Evolutionary conservation across 2,113 vertebrate species (phyloP), one percentile per base, ranked within the genome.

Genomic region (Apodemus sylvaticus): DNA sequence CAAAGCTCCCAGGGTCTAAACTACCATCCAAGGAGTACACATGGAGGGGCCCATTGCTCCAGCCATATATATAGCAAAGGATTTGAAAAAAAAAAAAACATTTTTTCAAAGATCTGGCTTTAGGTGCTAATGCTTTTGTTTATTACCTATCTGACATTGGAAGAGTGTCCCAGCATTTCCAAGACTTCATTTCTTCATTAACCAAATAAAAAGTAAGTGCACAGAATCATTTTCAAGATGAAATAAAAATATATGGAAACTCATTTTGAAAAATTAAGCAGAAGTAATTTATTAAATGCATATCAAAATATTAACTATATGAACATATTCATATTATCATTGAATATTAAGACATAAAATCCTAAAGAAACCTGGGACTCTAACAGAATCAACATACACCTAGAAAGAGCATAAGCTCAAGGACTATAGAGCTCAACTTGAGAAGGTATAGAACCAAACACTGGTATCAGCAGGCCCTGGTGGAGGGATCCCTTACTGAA

Each of bases 261-360:
- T 68, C 31, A 95, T 42, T 71, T 88, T 74, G 94, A 81, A 82
- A n/a, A 45, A 85, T 29, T 87, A 39, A 53, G 51, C 2, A 93
- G 68, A 74, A 86, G 14, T 86, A 71, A 79, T 62, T 86, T 16
- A 95, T 71, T 71, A 76, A 64, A 55, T 73, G 12, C 29, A 79
- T 53, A 20, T 88, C 55, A 53, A 85, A 19, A 70, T 79, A 58
- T 71, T 86, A 94, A 81, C 88, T 34, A 87, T 34, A 39, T 81
- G 48, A 26, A 24, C 17, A 71, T 39, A 68, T 70, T 36, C 12
- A 20, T 20, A 70, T 77, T 85, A 87, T 74, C 20, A 86, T 45
- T 90, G 86, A 62, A 26, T 77, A 93, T 60, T 91, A 94, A 90
- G 13, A 36, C 31, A 68, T 16, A 78, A 78, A 94, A 95, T 86